Evolutionary conservation across 2,888 invertebrate genomes (phyloP), one percentile per base, ranked within the genome.

Genomic region (Conops quadrifasciatus): DNA sequence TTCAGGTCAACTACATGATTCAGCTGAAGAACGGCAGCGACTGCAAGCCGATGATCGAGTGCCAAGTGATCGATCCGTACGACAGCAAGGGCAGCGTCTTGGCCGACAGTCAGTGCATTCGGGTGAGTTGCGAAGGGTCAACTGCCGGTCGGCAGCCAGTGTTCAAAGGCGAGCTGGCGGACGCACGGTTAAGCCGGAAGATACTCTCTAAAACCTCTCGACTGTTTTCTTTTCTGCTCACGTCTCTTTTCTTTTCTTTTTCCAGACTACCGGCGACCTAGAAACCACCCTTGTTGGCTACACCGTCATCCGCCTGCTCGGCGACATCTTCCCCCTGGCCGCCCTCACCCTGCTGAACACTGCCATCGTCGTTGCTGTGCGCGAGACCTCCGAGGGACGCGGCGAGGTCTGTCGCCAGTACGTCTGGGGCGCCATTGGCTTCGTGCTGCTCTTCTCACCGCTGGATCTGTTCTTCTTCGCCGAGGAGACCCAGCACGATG

Each of bases 351-450:
- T 94, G 7, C 85, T 94, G 1, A 91, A 92, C 68, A 90, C 93
- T 0, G 92, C 93, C 0, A 90, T 93, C 58, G 92, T 94, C n/a
- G 92, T 94, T 73, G 93, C 93, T 0, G 93, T 94, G 0, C 88
- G 93, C 45, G 94, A 94, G 83, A 94, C 93, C 0, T 93, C 93
- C 0, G 88, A 92, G 24, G 93, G 93, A 1, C 89, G 93, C 47
- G 93, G 93, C 0, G 93, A 94, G 80, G 91, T 94, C 2, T 94
- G 94, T 43, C 89, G 92, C 13, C 94, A 94, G 80, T 87, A 93
- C 77, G 92, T 92, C 0, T 91, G 90, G 80, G 94, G 93, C 1
- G 91, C 92, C 4, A 83, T 93, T 4, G 93, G 93, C 13, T 89
- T 92, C 77, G 92, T 91, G 0, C 84, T 92, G 63, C 90, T 93